Conservation (phyloP, 2,113 vertebrate species). For the Eublepharis macularius region DNA sequence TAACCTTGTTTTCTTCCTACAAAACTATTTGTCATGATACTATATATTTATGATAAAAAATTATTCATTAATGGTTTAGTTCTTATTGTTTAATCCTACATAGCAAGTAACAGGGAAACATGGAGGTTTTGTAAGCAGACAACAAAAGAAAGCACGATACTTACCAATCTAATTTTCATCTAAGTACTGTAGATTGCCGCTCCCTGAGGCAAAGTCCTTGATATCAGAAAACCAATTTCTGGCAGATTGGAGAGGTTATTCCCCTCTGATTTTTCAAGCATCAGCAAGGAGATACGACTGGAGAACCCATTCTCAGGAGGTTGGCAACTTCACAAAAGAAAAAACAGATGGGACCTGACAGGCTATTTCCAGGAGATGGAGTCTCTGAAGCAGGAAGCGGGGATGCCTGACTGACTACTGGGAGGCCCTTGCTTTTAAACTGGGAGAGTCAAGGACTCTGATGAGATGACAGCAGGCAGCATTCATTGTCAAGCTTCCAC, state of each 20-base stretch:
- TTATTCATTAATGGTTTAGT: conserved; percentile 59
- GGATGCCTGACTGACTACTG: conserved; percentile 54
- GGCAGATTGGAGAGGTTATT: conserved; percentile 77
- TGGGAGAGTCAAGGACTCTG: conserved; percentile 43
- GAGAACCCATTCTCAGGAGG: conserved; percentile 66
- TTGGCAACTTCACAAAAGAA: conserved; percentile 65
- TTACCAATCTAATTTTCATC: conserved; percentile 77
- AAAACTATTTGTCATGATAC: conserved; percentile 32
- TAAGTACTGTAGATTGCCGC: conserved; percentile 72
- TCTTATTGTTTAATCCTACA: conserved; percentile 30
- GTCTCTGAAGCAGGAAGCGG: conserved; percentile 70
- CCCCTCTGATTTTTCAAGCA: conserved; percentile 71
- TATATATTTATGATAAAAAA: conserved; percentile 37
- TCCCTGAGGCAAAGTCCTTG: conserved; percentile 70
- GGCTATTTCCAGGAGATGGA: conserved; percentile 72
- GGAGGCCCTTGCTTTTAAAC: conserved; percentile 54
- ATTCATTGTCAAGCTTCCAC: conserved; percentile 54
- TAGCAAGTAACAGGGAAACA: conserved; percentile 34
- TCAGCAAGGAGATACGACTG: conserved; percentile 68
- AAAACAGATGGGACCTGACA: conserved; percentile 79
- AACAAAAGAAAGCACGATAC: conserved; percentile 66
- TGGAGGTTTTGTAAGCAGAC: conserved; percentile 45
- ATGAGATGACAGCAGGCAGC: conserved; percentile 52
- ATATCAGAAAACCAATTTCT: conserved; percentile 79
- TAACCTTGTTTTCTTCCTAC: conserved; percentile 38